Conservation (phyloP, 2,797 vertebrate species). For the Enteromius thamalakanensis region DNA sequence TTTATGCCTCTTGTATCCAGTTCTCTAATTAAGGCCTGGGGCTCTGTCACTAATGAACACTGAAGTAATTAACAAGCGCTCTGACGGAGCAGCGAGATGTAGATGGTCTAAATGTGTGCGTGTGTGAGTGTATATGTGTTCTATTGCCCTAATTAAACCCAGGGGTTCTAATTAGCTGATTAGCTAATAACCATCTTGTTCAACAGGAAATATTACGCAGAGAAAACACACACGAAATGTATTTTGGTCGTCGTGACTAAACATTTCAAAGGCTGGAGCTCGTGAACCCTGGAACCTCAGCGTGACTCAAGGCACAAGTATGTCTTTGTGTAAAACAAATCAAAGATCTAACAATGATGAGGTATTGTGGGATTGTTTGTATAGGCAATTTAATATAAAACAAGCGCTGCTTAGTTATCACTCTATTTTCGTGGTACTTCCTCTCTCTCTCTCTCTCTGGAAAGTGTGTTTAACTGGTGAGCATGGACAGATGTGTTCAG, state of each 20-base stretch:
- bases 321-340: neutral
- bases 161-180: conserved; percentile 81
- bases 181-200: conserved; percentile 74
- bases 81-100: conserved; percentile 72
- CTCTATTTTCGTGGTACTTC: neutral
- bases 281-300: conserved; percentile 64
- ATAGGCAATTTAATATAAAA: neutral
- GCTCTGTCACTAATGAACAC: conserved; percentile 75
- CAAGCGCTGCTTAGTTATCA: neutral
- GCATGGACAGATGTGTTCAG: conserved; percentile 78
- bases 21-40: conserved; percentile 75
- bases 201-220: conserved; percentile 72
- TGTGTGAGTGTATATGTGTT: conserved; percentile 43
- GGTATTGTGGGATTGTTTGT: neutral
- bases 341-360: neutral
- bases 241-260: conserved; percentile 69
- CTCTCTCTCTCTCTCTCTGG: conserved; percentile 58
- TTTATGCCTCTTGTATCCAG: conserved; percentile 30
- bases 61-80: conserved; percentile 81
- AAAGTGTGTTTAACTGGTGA: conserved; percentile 78
- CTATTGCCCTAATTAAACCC: conserved; percentile 79
- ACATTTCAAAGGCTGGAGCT: conserved; percentile 74
- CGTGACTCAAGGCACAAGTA: conserved; percentile 20
- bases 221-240: conserved; percentile 70
- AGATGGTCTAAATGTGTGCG: conserved; percentile 52